Evolutionary conservation across 2,113 vertebrate genomes (phyloP).

Genomic region (Oenanthe oenanthe): DNA sequence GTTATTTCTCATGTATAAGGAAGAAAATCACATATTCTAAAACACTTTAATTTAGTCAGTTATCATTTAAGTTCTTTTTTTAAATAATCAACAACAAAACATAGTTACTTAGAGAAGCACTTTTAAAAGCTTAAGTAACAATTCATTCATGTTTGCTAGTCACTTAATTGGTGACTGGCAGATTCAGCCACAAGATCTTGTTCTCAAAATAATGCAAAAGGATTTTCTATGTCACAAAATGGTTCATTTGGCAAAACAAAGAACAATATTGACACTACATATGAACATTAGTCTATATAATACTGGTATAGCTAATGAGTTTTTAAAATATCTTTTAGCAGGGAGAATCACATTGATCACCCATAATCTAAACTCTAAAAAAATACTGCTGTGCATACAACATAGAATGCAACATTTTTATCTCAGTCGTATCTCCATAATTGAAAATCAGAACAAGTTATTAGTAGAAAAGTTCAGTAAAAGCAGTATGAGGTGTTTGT

Average conservation of each 20-base stretch:
- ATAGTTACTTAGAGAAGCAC: not conserved
- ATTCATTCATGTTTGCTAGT: not conserved
- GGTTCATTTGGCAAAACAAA: not conserved
- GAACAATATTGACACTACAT: not conserved
- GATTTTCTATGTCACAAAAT: not conserved
- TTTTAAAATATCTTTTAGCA: not conserved
- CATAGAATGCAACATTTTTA: not conserved
- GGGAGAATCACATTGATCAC: not conserved
- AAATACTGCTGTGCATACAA: not conserved
- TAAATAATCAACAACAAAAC: not conserved
- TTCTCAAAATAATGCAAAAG: not conserved
- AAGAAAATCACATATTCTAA: not conserved
- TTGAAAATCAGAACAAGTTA: not conserved
- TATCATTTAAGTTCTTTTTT: not conserved
- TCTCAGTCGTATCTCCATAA: not conserved
- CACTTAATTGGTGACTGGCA: not conserved
- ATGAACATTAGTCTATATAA: not conserved
- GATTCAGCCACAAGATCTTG: not conserved
- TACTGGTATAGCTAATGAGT: not conserved
- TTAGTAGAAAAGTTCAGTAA: not conserved
- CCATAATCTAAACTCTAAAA: not conserved
- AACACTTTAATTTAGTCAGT: not conserved
- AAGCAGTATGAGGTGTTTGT: not conserved
- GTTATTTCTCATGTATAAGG: not conserved
- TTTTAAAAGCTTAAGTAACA: not conserved